Base-by-base conservation (phyloP, 2,888 invertebrate species). In the Trachelus iudaicus region DNA sequence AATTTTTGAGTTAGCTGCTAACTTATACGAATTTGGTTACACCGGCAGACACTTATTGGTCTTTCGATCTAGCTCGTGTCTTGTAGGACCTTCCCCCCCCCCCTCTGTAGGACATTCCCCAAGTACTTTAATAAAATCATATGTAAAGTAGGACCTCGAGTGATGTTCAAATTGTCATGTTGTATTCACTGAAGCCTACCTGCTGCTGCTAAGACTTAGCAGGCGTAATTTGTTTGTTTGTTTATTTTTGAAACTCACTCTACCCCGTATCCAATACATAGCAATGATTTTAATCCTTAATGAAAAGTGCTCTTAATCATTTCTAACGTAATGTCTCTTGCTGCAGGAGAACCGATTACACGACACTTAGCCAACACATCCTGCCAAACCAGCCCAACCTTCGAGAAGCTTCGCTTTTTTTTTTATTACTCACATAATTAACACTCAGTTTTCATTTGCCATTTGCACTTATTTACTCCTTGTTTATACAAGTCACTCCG, bases 281-380 rank as follows among this genome's bases (percentile, higher is more conserved):
- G 23, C 56, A 56, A 23, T 56, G 56, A 56, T 56, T 23, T 56
- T 56, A 56, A 9, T 56, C 23, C 23, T 56, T 9, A 0, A 56
- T 56, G 23, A 56, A 56, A 56, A 56, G 23, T 23, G 81, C 81
- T 81, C 76, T 74, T 73, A 77, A 79, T 77, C 76, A 81, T 76
- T 76, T 78, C 33, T 69, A 75, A 79, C 73, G 73, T 80, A 23
- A 78, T 33, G 69, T 74, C 73, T 78, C 74, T 79, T 79, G 79
- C 84, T 56, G 23, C 15, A 56, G 56, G 23, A 56, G 56, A 31
- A 31, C 12, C 9, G 31, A 13, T 31, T 34, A 3, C 71, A 33
- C 81, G 82, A 88, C 89, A 88, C 86, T 89, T 86, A 88, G 90
- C 90, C 91, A 90, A 91, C 90, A 91, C 91, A 89, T 90, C 90